Evolutionary conservation across 2,797 vertebrate species (phyloP), one percentile per base, ranked within the genome.

Genomic region (Mycteria americana): DNA sequence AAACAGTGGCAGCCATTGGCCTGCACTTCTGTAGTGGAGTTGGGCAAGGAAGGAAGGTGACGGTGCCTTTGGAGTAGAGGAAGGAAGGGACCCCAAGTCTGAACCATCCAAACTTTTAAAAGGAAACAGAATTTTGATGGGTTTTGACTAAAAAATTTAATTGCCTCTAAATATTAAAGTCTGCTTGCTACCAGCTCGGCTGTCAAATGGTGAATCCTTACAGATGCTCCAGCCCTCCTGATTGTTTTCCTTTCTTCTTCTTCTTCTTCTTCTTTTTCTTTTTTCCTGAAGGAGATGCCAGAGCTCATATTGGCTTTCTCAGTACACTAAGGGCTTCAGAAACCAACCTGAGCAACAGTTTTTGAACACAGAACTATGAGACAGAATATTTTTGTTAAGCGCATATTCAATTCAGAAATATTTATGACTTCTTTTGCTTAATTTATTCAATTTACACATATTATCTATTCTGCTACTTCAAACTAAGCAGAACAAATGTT

Each of bases 91-190:
- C 35, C 56, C 62, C 64, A 88, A 78, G 43, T 65, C 78, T 93
- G 68, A 95, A 83, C 57, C 60, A 89, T 97, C 85, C 72, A 95
- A 48, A 82, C 33, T 62, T 95, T 72, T 95, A 75, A 95, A 89
- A 57, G 81, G 77, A 97, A 97, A 95, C 63, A 43, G 24, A 59
- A 85, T 97, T 97, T 96, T 97, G 93, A 95, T 95, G 69, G 37
- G 19, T 85, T 97, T 96, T 97, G 54, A 94, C 87, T 95, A 97
- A 96, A 69, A 95, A 95, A 91, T 56, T 85, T 95, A 96, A 89
- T 96, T 96, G 22, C 76, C 41, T 97, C 93, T 97, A 96, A 97
- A 97, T 94, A 30, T 54, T 80, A 73, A 98, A 93, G 85, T 92
- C 79, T 89, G 83, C 88, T 91, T 96, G 76, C 76, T 98, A 96